Percentiles rank a stretch among this genome's conserved stretches.
These are phyloP conservation scores for Apolygus lucorum DNA, from an alignment of 1,140 invertebrate species.

Conservation along the genomic window DNA sequence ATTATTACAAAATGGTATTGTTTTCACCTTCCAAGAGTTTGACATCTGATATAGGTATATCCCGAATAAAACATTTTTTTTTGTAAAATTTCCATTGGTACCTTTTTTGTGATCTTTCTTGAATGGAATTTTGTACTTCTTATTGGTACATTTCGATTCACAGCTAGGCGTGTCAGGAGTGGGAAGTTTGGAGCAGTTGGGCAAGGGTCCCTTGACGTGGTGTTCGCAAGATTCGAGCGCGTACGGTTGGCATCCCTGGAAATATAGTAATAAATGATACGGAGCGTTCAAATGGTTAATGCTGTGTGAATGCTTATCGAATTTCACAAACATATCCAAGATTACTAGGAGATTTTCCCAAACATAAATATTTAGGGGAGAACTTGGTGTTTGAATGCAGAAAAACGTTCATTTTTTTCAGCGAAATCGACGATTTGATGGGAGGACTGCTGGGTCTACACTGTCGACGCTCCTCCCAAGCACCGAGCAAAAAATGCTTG, in stretches of 20 bases:
- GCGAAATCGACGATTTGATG: no score
- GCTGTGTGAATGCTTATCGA: not conserved
- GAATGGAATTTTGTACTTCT: not conserved
- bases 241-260: constrained; percentile 73
- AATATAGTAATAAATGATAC: not conserved
- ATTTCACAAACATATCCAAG: not conserved
- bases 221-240: constrained; percentile 77
- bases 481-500: not conserved
- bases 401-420: no score
- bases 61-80: no score
- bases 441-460: no score
- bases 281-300: not conserved
- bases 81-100: no score
- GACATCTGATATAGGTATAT: no score
- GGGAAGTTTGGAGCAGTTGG: constrained; percentile 45
- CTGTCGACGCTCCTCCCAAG: no score
- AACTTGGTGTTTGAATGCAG: no score
- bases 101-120: constrained; percentile 24
- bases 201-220: constrained; percentile 65
- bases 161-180: constrained; percentile 22
- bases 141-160: not conserved
- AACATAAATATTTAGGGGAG: no score
- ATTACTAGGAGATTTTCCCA: not conserved
- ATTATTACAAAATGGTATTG: no score
- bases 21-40: no score